Base-by-base conservation (phyloP, 2,888 invertebrate genomes). In the Clanis bilineata region DNA sequence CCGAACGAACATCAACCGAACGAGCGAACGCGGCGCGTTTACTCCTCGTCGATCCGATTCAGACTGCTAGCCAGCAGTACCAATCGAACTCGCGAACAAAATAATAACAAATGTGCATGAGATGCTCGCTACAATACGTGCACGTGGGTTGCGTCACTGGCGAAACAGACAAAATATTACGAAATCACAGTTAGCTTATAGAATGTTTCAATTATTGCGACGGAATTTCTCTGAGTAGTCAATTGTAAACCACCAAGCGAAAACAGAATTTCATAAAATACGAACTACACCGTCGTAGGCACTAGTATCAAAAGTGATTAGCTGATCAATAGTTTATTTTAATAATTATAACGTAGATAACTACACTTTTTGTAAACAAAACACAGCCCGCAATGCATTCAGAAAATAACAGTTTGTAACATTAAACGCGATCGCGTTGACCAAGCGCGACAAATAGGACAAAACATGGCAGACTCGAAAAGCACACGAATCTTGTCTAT, bases 41-140 rank as follows among this genome's bases (percentile, higher is more conserved):
- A 82, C 81, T 80, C 83, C 81, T 80, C 82, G 83, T 82, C 86
- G 80, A 80, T 81, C 79, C 82, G 79, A 86, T 79, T 80, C 78
- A 79, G 77, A 81, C 84, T 80, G 82, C 79, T 82, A 75, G 82
- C 79, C 81, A 75, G 18, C 41, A 41, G 41, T 6, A 41, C 79
- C 92, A 93, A 93, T 93, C 94, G 93, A 94, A 93, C 93, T 93
- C 93, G 89, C 90, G 91, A 93, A 92, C 94, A 94, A 94, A 94
- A 94, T 94, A 94, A 94, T 93, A 94, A 94, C 94, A 94, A 94
- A 94, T 93, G 93, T 93, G 93, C 93, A 93, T 93, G 93, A 90
- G 90, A 90, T 90, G 79, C 86, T 90, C 77, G 82, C 80, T 87
- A 84, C 85, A 86, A 76, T 86, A 82, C 77, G 85, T 88, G 87